phyloP scores from a whole-genome alignment of 2,797 vertebrate species.

The Orestias chungarensis region DNA sequence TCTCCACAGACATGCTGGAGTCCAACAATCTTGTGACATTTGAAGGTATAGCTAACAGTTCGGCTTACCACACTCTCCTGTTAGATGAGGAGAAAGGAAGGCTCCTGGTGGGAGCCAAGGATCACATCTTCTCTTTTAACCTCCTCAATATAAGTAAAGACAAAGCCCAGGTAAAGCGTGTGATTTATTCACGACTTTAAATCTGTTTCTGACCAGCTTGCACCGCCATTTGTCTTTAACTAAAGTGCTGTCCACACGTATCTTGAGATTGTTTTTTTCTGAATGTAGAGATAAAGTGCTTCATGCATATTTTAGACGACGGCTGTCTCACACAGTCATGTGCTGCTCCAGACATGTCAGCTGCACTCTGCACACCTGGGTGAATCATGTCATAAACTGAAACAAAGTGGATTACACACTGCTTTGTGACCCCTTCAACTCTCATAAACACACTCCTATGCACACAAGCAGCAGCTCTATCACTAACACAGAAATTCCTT shows the following conservation, averaged over 20 bases:
- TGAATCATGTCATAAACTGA: slow-evolving; percentile 81
- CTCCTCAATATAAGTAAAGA: slow-evolving; percentile 95
- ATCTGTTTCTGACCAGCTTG: slow-evolving; percentile 45
- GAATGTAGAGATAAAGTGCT: slow-evolving; percentile 71
- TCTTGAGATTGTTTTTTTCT: slow-evolving; percentile 64
- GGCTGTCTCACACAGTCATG: slow-evolving; percentile 74
- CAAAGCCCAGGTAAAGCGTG: slow-evolving; percentile 85
- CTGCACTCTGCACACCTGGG: slow-evolving; percentile 78
- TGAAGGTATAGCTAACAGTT: slow-evolving; percentile 91
- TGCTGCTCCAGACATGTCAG: slow-evolving; percentile 71
- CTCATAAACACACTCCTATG: slow-evolving; percentile 31
- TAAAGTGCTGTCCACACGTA: slow-evolving; percentile 49
- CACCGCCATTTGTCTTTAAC: slow-evolving; percentile 27
- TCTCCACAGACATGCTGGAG: slow-evolving; percentile 93
- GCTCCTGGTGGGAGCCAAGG: slow-evolving; percentile 95
- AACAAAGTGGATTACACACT: slow-evolving; percentile 80
- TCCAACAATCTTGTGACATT: slow-evolving; percentile 94
- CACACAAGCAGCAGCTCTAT: slow-evolving; percentile 44
- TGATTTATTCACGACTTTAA: slow-evolving; percentile 12
- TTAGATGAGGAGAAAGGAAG: slow-evolving; percentile 95
- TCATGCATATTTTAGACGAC: slow-evolving; percentile 78
- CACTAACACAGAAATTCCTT: slow-evolving; percentile 17
- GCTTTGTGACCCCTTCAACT: slow-evolving; percentile 62
- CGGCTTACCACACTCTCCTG: slow-evolving; percentile 94
- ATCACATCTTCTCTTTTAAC: slow-evolving; percentile 97